Conservation (phyloP, 2,888 invertebrate genomes). For the Cremastobaeus sp. region DNA sequence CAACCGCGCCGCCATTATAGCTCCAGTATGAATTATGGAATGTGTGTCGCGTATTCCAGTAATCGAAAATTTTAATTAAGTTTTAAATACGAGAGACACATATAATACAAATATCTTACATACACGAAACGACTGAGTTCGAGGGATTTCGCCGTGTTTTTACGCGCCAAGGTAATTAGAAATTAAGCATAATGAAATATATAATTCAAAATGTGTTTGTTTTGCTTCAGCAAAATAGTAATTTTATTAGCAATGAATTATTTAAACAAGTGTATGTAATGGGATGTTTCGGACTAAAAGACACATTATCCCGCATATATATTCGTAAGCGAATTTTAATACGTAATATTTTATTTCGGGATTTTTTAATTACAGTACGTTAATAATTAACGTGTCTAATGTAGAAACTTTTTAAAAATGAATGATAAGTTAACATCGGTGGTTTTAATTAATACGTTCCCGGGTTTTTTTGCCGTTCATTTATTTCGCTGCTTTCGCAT, state of each 20-base stretch:
- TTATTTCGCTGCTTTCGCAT: too few relatives aligned
- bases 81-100: conserved; percentile 44
- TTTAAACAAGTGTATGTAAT: conserved; percentile 59
- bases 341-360: conserved; percentile 47
- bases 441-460: conserved; percentile 40
- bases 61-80: conserved; percentile 52
- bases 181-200: conserved; percentile 53
- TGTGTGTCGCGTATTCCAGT: conserved; percentile 32
- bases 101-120: conserved; percentile 26
- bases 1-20: conserved; percentile 27
- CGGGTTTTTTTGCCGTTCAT: conserved; percentile 2
- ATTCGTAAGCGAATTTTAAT: conserved; percentile 57
- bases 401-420: conserved; percentile 41
- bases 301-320: conserved; percentile 44
- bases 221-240: conserved; percentile 45
- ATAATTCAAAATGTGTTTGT: conserved; percentile 51
- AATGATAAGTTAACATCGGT: conserved; percentile 46
- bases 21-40: conserved; percentile 35
- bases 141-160: conserved; percentile 30
- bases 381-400: conserved; percentile 55
- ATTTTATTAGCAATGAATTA: conserved; percentile 59
- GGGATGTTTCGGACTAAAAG: conserved; percentile 55
- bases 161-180: conserved; percentile 39
- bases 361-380: conserved; percentile 50
- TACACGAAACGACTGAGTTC: conserved; percentile 13